A percentile compares a stretch with the other conserved stretches of the same genome.
These are phyloP conservation scores for Thymallus thymallus DNA, from an alignment of 2,113 vertebrate genomes.

Conservation along the genomic window DNA sequence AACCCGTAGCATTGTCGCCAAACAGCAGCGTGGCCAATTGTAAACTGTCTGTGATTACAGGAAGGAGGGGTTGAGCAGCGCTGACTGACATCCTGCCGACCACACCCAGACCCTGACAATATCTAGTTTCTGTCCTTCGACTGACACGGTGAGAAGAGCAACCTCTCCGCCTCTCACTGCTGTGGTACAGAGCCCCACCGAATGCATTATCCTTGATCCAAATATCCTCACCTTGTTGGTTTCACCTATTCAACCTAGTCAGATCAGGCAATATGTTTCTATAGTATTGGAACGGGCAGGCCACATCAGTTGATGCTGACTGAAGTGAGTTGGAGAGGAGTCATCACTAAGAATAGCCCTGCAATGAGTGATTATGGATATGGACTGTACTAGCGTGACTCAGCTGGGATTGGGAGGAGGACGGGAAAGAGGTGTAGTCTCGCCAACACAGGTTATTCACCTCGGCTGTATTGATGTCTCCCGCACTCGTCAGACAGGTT, in stretches of 20 bases:
- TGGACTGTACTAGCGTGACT: neutral
- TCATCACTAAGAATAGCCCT: conserved; percentile 40
- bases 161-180: too few relatives aligned
- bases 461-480: neutral
- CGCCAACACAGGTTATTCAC: conserved; percentile 10
- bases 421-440: neutral
- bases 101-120: conserved; percentile 51
- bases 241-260: neutral
- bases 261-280: neutral
- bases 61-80: conserved; percentile 48
- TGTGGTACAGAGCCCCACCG: too few relatives aligned
- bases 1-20: neutral
- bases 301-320: conserved; percentile 2
- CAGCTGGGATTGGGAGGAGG: neutral
- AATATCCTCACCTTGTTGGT: too few relatives aligned
- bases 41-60: conserved; percentile 37
- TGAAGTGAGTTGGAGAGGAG: conserved; percentile 12
- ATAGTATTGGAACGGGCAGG: too few relatives aligned
- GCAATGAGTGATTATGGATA: too few relatives aligned
- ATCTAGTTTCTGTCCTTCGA: conserved; percentile 48
- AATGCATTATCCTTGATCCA: too few relatives aligned
- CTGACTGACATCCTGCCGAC: conserved; percentile 53
- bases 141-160: neutral
- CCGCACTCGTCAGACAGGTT: conserved; percentile 31
- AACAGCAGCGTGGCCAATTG: neutral